These are phyloP conservation scores for Oceanites oceanicus DNA, from an alignment of 2,113 vertebrate species.

Conservation along the genomic window DNA sequence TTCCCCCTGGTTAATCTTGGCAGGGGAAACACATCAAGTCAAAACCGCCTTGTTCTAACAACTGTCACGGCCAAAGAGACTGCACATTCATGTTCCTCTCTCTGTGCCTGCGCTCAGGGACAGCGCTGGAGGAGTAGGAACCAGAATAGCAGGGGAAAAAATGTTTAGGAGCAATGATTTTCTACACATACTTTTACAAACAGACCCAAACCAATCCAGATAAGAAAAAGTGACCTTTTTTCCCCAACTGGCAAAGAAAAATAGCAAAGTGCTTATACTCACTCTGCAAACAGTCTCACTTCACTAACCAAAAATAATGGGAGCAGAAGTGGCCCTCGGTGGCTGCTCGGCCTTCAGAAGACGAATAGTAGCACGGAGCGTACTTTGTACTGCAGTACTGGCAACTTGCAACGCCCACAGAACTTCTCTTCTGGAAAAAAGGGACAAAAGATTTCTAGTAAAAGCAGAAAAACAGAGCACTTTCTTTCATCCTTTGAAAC, in stretches of 20 bases:
- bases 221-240: background rate
- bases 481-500: background rate
- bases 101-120: background rate
- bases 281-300: slow-evolving; percentile 24
- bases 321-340: background rate
- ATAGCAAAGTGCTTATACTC: background rate
- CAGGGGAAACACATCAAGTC: background rate
- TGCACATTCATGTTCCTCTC: background rate
- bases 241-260: background rate
- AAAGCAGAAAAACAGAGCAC: background rate
- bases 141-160: background rate
- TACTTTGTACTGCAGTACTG: background rate
- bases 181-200: background rate
- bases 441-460: background rate
- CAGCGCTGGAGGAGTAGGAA: background rate
- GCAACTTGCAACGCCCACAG: background rate
- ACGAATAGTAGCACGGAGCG: background rate
- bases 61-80: background rate
- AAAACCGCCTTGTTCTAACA: background rate
- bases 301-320: slow-evolving; percentile 36
- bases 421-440: background rate
- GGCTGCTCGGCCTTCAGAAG: background rate
- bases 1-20: background rate
- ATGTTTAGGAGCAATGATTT: background rate
- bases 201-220: background rate